phyloP scores from a whole-genome alignment of 2,888 invertebrate species.

The Cylindroiulus punctatus region DNA sequence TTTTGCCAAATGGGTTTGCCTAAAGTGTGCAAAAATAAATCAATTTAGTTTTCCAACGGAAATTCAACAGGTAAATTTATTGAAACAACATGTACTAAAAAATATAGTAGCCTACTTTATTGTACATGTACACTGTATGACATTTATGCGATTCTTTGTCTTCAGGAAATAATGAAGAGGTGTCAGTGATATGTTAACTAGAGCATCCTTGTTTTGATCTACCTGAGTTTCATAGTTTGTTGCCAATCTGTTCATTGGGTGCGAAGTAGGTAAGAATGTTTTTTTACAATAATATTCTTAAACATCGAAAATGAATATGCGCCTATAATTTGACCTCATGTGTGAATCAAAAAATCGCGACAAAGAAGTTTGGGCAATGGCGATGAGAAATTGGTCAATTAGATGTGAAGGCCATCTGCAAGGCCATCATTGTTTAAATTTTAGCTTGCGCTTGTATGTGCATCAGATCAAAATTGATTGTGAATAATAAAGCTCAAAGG shows the following conservation, averaged over 20 bases:
- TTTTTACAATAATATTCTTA: no score
- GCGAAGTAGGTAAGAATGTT: no score
- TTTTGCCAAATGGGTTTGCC: conserved; percentile 55
- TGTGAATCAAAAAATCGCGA: no score
- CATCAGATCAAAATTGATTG: not conserved
- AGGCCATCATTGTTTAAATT: not conserved
- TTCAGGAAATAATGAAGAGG: not conserved
- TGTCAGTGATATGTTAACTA: not conserved
- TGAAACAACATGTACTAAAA: not conserved
- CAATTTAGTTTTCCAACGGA: conserved; percentile 54
- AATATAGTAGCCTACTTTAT: no score
- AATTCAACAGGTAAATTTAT: conserved; percentile 48
- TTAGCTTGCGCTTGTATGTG: not conserved
- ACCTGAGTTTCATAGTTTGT: no score
- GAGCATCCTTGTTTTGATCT: no score
- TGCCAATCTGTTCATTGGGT: no score
- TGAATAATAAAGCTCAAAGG: not conserved
- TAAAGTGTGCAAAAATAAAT: conserved; percentile 54
- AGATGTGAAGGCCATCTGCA: not conserved
- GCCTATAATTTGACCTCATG: no score
- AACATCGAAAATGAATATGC: no score
- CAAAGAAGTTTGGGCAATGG: not conserved
- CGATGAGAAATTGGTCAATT: not conserved
- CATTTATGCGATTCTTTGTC: not conserved
- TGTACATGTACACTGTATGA: not conserved